phyloP scores from a whole-genome alignment of 2,888 invertebrate genomes.

The Andrena bucephala region DNA sequence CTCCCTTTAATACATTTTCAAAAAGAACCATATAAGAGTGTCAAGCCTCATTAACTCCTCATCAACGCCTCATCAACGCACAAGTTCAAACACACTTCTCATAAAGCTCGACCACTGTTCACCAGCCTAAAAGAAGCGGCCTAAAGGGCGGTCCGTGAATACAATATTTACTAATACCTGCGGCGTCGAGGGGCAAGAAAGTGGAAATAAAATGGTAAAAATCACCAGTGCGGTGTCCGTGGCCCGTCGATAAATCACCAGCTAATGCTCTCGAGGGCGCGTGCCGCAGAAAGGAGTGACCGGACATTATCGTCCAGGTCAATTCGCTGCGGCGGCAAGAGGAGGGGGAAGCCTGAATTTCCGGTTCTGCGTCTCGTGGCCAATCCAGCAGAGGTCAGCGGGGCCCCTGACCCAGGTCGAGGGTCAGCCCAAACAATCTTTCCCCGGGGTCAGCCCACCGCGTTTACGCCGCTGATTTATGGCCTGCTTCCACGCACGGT shows the following conservation, averaged over 20 bases:
- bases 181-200: conserved; percentile 31
- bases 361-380: conserved; percentile 75
- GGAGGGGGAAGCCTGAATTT: conserved; percentile 66
- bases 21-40: not conserved
- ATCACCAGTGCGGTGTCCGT: conserved; percentile 47
- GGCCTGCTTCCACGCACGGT: conserved; percentile 69
- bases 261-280: conserved; percentile 73
- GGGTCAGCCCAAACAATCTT: conserved; percentile 84
- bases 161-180: conserved; percentile 51
- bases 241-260: conserved; percentile 79
- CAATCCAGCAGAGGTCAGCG: conserved; percentile 66
- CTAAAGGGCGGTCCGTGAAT: not conserved
- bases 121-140: not conserved
- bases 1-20: not conserved
- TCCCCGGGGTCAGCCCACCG: conserved; percentile 81
- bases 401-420: conserved; percentile 77
- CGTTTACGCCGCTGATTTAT: conserved; percentile 82
- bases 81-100: not conserved
- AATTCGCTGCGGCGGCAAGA: conserved; percentile 54
- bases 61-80: too few species aligned
- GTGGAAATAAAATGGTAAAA: conserved; percentile 72
- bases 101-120: conserved; percentile 16
- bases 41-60: not conserved
- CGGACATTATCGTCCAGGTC: conserved; percentile 80
- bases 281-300: conserved; percentile 83